Evolutionary conservation across 2,888 invertebrate species (phyloP).

Genomic region (Nasonovia ribisnigri): DNA sequence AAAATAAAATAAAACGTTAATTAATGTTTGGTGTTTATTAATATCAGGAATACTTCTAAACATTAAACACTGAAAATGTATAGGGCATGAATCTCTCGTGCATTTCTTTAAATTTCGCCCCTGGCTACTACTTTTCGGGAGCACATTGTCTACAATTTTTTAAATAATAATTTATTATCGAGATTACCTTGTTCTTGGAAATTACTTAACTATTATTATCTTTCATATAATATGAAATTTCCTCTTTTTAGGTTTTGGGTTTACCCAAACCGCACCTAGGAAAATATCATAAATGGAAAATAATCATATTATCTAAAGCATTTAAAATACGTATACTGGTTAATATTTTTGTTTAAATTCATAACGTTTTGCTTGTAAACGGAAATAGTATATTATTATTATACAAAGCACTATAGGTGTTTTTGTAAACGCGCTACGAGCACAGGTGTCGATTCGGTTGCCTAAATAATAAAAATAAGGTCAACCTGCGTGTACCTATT

Average conservation of each 20-base stretch:
- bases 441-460: constrained; percentile 38
- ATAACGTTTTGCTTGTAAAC: not conserved
- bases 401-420: not conserved
- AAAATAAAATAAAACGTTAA: not conserved
- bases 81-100: not conserved
- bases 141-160: not conserved
- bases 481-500: too few relatives aligned
- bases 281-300: not conserved
- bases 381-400: not conserved
- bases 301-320: not conserved
- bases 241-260: not conserved
- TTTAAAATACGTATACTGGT: not conserved
- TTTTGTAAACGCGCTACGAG: not conserved
- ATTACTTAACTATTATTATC: not conserved
- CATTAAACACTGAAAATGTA: not conserved
- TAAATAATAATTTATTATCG: not conserved
- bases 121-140: not conserved
- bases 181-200: not conserved
- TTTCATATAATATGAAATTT: not conserved
- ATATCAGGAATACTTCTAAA: not conserved
- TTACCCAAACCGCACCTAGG: not conserved
- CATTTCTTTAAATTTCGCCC: not conserved
- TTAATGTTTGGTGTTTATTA: not conserved
- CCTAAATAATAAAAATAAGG: not conserved
- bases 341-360: not conserved